Evolutionary conservation across 2,888 invertebrate species (phyloP).

Genomic region (Anarsia innoxiella): DNA sequence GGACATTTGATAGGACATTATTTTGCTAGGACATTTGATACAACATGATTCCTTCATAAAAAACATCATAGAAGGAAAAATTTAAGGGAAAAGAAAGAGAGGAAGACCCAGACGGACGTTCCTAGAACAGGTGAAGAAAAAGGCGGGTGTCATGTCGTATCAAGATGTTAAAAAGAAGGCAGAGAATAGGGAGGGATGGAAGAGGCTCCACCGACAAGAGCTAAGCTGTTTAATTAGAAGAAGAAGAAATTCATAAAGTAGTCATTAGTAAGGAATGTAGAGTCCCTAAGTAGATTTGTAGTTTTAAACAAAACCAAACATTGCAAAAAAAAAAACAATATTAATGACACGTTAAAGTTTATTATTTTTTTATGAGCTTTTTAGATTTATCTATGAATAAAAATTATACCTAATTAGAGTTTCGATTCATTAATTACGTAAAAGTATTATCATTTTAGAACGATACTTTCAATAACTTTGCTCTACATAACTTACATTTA

Average conservation of each 20-base stretch:
- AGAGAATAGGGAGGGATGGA: no score
- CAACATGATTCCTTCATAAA: background rate
- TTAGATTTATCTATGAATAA: background rate
- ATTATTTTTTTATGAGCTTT: background rate
- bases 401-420: background rate
- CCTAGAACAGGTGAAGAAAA: no score
- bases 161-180: no score
- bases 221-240: no score
- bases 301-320: background rate
- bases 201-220: no score
- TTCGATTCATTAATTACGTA: background rate
- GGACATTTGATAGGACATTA: background rate
- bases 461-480: no score
- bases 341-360: background rate
- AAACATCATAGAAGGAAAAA: background rate
- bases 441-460: background rate
- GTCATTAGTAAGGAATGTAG: no score
- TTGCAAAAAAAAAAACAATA: background rate
- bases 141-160: no score
- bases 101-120: background rate
- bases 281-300: no score
- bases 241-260: no score
- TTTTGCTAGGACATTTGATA: background rate
- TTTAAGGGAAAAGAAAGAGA: background rate
- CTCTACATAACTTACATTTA: constrained; percentile 29